Evolutionary conservation across 2,797 vertebrate species (phyloP), one percentile per base, ranked within the genome.

Genomic region (Geotrypetes seraphini): DNA sequence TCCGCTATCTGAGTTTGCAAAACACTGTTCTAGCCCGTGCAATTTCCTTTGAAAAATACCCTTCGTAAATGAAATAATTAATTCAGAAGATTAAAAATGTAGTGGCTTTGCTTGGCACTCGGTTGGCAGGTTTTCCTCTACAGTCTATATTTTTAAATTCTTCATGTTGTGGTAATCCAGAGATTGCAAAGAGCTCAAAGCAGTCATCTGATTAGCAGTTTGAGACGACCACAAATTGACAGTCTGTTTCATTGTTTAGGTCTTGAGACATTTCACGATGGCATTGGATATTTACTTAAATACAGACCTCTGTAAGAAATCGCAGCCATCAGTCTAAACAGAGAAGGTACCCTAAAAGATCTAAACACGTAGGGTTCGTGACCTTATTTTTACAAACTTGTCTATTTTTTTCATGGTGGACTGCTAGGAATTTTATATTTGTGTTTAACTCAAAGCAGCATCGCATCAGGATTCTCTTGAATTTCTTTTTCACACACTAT

Each of bases 261-360:
- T 50, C 52, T 25, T 25, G 27, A 45, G 19, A 22, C 37, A 22
- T 50, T 46, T 54, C 22, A 19, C 47, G 33, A 22, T 9, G 9
- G 41, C 28, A 26, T 6, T 27, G 13, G 15, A 33, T 37, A 26
- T 27, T 14, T 12, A 28, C 40, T 24, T 30, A 52, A 46, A 33
- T 2, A 10, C 4, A 43, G 47, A 28, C 25, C n/a, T 27, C 36
- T 39, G 11, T 19, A 16, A 29, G 24, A 52, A 56, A 34, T 13
- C 22, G 31, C 12, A 11, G 15, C 17, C 26, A 33, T 34, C 25
- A 33, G 12, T 47, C 30, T 49, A 46, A 19, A 40, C 16, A 35
- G 21, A 35, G 31, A 23, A 12, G 32, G 54, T 43, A 41, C 33
- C 31, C 36, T 20, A 15, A 18, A 23, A 29, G 16, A 31, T 34